These are phyloP conservation scores for Drosophila busckii DNA, from an alignment of 1,140 invertebrate species.

Conservation along the genomic window DNA sequence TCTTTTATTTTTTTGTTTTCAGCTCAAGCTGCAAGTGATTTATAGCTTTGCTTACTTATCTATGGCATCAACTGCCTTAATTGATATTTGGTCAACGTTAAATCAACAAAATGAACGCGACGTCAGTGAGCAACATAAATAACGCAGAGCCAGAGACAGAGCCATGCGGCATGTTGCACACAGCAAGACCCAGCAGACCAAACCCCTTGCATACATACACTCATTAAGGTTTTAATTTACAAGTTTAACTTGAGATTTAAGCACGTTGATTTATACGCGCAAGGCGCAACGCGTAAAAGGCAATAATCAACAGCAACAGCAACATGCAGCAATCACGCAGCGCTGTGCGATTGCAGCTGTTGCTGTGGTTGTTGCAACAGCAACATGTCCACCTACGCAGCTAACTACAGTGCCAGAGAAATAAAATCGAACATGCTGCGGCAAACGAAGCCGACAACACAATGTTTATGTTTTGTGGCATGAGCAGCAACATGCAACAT, in stretches of 20 bases:
- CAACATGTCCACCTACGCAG: slow-evolving; percentile 64
- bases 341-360: too few relatives aligned
- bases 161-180: slow-evolving; percentile 30
- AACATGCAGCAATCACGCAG: slow-evolving; percentile 44
- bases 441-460: slow-evolving; percentile 6
- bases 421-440: background rate
- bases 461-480: slow-evolving; percentile 27
- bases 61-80: too few relatives aligned
- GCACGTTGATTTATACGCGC: slow-evolving; percentile 68
- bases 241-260: slow-evolving; percentile 64
- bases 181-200: background rate
- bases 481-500: slow-evolving; percentile 4
- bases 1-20: too few relatives aligned
- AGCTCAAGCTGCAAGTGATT: too few relatives aligned
- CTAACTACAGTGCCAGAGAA: slow-evolving; percentile 21
- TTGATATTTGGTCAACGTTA: too few relatives aligned
- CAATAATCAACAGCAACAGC: slow-evolving; percentile 63
- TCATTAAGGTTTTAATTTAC: slow-evolving; percentile 76
- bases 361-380: slow-evolving; percentile 15
- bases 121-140: slow-evolving; percentile 52
- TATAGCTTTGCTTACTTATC: too few relatives aligned
- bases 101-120: too few relatives aligned
- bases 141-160: too few relatives aligned
- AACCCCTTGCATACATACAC: slow-evolving; percentile 38
- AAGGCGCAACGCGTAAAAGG: slow-evolving; percentile 31